Evolutionary conservation across 2,797 vertebrate genomes (phyloP), one percentile per base, ranked within the genome.

Genomic region (Chelon labrosus): DNA sequence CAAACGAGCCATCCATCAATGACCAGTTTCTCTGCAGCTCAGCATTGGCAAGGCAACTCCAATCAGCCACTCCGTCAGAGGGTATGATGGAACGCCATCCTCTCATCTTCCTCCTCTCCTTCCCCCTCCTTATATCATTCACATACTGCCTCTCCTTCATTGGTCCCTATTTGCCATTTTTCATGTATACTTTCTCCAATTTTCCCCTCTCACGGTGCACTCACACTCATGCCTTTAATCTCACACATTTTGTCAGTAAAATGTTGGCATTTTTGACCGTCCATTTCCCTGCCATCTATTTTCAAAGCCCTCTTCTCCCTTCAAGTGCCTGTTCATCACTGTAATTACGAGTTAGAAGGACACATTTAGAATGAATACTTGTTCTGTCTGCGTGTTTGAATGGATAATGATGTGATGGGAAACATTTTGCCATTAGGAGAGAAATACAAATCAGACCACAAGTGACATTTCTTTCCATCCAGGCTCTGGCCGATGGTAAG

Each of bases 1-100:
- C 77, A 90, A 91, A 87, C 82, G 75, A 91, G 86, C 85, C 84
- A 94, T 94, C 91, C 87, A 94, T 94, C 93, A 93, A 78, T 83
- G 89, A 89, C 91, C 77, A 55, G 65, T 86, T 86, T 88, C 82
- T 76, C 62, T 80, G 76, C 74, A 56, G 82, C 90, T 91, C 84
- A 82, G 90, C 88, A 75, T 64, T 84, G 79, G 80, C 86, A 82
- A 72, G 8, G 91, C 84, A 80, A 83, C 89, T 89, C 84, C 77
- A 89, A 93, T 91, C 88, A 88, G 78, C 83, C 82, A 52, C 85
- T 80, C 75, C 77, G 79, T 86, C 88, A 85, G 55, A 64, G 65
- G 63, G 65, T 84, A 85, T 89, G 89, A 92, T 91, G 76, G 74
- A 88, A 66, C 49, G 50, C 80, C 71, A 70, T 76, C 82, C 59